Evolutionary conservation across 2,888 invertebrate species (phyloP).

Genomic region (Danaus chrysippus): DNA sequence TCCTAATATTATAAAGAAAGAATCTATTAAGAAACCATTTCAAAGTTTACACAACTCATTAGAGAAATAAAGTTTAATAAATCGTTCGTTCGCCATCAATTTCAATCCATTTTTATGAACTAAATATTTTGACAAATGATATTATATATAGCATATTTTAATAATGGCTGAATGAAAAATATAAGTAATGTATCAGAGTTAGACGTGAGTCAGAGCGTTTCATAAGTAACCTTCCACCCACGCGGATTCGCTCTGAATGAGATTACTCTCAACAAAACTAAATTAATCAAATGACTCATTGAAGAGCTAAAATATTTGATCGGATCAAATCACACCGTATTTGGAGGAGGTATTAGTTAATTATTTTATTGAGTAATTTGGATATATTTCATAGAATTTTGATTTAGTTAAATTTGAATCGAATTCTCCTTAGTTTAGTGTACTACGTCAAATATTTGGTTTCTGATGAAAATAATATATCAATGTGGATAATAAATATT

Average conservation of each 20-base stretch:
- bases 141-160: slow-evolving; percentile 26
- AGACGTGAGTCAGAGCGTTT: slow-evolving; percentile 5
- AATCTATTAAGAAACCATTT: no score
- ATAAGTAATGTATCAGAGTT: slow-evolving; percentile 23
- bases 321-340: slow-evolving; percentile 19
- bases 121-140: slow-evolving; percentile 23
- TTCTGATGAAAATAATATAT: background rate
- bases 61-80: no score
- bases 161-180: slow-evolving; percentile 25
- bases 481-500: no score
- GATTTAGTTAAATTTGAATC: background rate
- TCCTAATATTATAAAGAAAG: no score
- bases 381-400: background rate
- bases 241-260: slow-evolving; percentile 31
- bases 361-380: background rate
- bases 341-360: background rate
- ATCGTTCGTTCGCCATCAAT: background rate
- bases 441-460: background rate
- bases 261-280: slow-evolving; percentile 40
- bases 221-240: slow-evolving; percentile 7
- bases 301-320: slow-evolving; percentile 18
- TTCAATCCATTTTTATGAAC: slow-evolving; percentile 5
- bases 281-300: slow-evolving; percentile 44
- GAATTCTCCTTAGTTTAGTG: background rate
- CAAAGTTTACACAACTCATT: no score